Percentiles rank a stretch among this genome's conserved stretches.
Evolutionary conservation across 2,888 invertebrate species (phyloP).

Genomic region (Tetranychus piercei): DNA sequence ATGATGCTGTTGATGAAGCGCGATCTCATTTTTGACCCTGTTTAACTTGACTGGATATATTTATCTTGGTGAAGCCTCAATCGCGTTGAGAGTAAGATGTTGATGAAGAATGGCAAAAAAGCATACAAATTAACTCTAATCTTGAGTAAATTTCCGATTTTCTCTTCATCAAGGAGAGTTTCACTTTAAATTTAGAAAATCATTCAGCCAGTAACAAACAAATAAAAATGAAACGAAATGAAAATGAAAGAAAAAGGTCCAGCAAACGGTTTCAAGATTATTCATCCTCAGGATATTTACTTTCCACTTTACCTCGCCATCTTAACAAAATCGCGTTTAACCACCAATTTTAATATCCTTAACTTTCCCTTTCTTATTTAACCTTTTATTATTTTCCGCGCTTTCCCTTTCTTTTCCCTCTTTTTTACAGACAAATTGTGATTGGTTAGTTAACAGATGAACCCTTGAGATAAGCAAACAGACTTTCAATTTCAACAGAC

Average conservation of each 20-base stretch:
- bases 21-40: background rate
- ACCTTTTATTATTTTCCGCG: too few relatives aligned
- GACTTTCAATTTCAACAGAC: too few relatives aligned
- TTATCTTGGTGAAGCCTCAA: background rate
- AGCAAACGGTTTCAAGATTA: background rate
- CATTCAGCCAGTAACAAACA: too few relatives aligned
- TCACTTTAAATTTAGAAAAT: too few relatives aligned
- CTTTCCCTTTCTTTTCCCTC: too few relatives aligned
- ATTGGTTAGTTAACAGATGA: too few relatives aligned
- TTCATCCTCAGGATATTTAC: background rate
- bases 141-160: background rate
- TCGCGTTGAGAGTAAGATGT: background rate
- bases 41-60: constrained; percentile 1
- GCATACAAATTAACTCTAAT: background rate
- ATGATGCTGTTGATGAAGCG: background rate
- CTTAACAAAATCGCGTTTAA: background rate
- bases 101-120: background rate
- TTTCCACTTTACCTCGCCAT: background rate
- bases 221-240: too few relatives aligned
- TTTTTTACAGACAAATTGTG: too few relatives aligned
- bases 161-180: background rate
- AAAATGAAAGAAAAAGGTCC: too few relatives aligned
- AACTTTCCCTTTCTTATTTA: too few relatives aligned
- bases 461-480: too few relatives aligned
- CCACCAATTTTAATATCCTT: too few relatives aligned